A percentile compares a stretch with the other conserved stretches of the same genome.
These are phyloP conservation scores for Dynastes grantii DNA, from an alignment of 2,888 invertebrate genomes.

Conservation along the genomic window DNA sequence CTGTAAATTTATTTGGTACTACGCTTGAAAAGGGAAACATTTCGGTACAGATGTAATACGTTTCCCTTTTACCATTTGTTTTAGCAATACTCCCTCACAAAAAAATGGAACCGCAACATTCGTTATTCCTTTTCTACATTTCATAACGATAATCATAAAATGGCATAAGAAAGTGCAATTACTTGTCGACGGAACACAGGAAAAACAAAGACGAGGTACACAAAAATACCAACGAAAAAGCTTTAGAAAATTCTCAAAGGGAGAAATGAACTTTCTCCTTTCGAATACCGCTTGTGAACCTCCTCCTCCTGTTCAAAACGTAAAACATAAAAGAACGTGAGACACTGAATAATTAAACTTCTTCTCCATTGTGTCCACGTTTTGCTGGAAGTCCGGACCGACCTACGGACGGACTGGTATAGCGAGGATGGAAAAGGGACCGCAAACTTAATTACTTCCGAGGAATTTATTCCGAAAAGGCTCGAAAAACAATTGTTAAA, in stretches of 20 bases:
- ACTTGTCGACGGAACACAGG: neutral
- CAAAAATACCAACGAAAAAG: too few relatives aligned
- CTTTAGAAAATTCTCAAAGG: neutral
- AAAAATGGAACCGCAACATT: neutral
- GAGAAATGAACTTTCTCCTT: neutral
- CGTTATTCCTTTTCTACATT: too few relatives aligned
- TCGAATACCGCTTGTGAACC: neutral
- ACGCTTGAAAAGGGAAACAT: neutral
- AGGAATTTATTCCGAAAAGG: neutral
- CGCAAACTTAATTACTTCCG: constrained; percentile 27
- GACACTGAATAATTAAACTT: constrained; percentile 19
- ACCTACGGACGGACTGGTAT: too few relatives aligned
- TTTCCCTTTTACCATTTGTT: neutral
- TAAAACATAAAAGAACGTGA: neutral
- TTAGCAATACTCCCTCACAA: neutral
- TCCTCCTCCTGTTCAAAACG: neutral
- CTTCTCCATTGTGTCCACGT: neutral
- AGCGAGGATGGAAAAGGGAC: neutral
- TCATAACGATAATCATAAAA: neutral
- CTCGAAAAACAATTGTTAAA: neutral
- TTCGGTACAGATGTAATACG: neutral
- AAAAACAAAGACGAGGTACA: too few relatives aligned
- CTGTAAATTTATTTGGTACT: too few relatives aligned
- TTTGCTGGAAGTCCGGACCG: neutral
- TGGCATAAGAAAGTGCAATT: neutral